Base-by-base conservation (phyloP, 2,113 vertebrate species). In the Thoracochromis brauschi region DNA sequence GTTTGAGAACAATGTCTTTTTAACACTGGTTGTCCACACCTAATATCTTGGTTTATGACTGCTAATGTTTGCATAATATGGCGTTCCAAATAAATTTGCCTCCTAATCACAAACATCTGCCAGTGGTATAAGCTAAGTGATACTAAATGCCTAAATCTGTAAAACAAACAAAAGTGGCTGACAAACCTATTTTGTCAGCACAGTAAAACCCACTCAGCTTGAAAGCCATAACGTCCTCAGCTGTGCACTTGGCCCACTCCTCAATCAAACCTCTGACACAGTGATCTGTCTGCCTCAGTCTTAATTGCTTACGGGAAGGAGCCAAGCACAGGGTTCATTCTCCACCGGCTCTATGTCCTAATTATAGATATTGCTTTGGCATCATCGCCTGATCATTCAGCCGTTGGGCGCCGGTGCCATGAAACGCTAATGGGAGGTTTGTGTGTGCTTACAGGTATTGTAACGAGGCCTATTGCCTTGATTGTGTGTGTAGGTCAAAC, bases 91-190 rank as follows among this genome's bases (percentile, higher is more conserved):
- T 97, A 96, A 95, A 97, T 97, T 96, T 96, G 93, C 96, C 93
- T 94, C 94, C 95, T 96, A 97, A 98, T 97, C 95, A 94, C 95
- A 96, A 97, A 97, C 97, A 97, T 96, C 97, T 98, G 97, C 96
- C 95, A 90, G 84, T 95, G 94, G 94, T 96, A 96, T 92, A 94
- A 87, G 96, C 94, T 96, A 97, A 96, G 94, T 95, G 89, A 94
- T 94, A 79, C 94, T 93, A 94, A 95, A 89, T 89, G 88, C 93
- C 95, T 84, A 94, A 91, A 96, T 94, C 94, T 95, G 95, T 94
- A 91, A 86, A 94, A 90, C 87, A 92, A 93, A 95, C 88, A 89
- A 85, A 91, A 94, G 89, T 38, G 88, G 81, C 93, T 94, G 91
- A 92, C 9, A 95, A 84, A 8, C 63, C 89, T 91, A 88, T 92